A percentile compares a stretch with the other conserved stretches of the same genome.
Evolutionary conservation across 1,140 invertebrate species (phyloP).

Genomic region (Copidosoma floridanum): DNA sequence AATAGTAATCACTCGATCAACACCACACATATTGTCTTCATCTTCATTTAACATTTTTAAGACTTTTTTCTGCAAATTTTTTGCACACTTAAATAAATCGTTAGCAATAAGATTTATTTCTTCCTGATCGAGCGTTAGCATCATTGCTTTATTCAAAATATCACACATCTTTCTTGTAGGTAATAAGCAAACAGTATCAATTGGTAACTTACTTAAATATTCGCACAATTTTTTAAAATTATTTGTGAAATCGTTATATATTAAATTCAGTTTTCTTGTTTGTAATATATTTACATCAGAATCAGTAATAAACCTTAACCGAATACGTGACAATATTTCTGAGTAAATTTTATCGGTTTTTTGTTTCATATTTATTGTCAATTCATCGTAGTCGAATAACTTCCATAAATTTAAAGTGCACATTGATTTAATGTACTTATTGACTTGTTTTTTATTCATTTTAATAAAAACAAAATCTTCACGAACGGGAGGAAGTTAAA

Average conservation of each 20-base stretch:
- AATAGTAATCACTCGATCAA: constrained; percentile 29
- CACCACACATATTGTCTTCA: constrained; percentile 21
- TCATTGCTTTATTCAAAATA: constrained; percentile 31
- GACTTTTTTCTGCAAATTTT: constrained; percentile 25
- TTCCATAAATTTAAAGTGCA: constrained; percentile 31
- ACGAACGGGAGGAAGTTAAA: constrained; percentile 41
- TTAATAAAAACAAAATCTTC: constrained; percentile 32
- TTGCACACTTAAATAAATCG: constrained; percentile 28
- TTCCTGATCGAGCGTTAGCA: constrained; percentile 25
- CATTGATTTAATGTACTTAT: constrained; percentile 31
- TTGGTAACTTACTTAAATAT: constrained; percentile 18
- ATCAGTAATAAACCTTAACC: constrained; percentile 33
- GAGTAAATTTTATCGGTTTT: constrained; percentile 24
- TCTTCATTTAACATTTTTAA: constrained; percentile 24
- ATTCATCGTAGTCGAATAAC: constrained; percentile 34
- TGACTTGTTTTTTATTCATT: constrained; percentile 25
- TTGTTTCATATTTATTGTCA: constrained; percentile 36
- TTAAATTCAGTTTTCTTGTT: constrained; percentile 26
- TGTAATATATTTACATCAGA: constrained; percentile 25
- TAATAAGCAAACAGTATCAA: constrained; percentile 32
- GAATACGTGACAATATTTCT: constrained; percentile 14
- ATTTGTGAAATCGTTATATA: neutral
- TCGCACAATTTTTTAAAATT: constrained; percentile 31
- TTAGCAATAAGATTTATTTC: constrained; percentile 34
- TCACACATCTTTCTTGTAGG: constrained; percentile 30